A percentile compares a stretch with the other conserved stretches of the same genome.
phyloP scores from a whole-genome alignment of 2,888 invertebrate genomes.

The Drosophila monieri region DNA sequence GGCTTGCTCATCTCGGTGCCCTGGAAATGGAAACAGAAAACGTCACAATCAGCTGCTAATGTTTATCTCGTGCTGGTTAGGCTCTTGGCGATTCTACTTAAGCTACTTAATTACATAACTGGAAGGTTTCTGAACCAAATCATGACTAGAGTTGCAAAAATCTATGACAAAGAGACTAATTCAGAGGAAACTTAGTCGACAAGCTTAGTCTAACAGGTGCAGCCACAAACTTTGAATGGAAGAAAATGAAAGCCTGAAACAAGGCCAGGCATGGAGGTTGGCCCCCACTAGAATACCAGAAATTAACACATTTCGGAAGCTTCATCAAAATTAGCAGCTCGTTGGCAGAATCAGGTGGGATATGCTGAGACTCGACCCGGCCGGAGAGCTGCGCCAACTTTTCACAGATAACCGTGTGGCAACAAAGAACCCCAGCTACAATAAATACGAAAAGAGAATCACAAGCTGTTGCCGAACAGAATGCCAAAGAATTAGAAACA shows the following conservation, averaged over 20 bases:
- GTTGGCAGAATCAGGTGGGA: slow-evolving; percentile 51
- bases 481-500: slow-evolving; percentile 48
- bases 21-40: slow-evolving; percentile 84
- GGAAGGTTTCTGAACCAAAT: not conserved
- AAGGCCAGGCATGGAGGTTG: not conserved
- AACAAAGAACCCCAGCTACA: slow-evolving; percentile 35
- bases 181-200: not conserved
- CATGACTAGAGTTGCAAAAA: no score
- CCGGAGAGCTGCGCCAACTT: slow-evolving; percentile 26
- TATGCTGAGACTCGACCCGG: slow-evolving; percentile 2
- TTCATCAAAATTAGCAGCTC: slow-evolving; percentile 62
- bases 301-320: slow-evolving; percentile 56
- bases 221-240: not conserved
- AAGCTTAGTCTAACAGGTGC: not conserved
- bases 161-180: no score
- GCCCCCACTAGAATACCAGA: slow-evolving; percentile 1
- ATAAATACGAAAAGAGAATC: slow-evolving; percentile 25
- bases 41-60: slow-evolving; percentile 19
- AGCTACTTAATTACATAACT: not conserved
- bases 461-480: slow-evolving; percentile 30
- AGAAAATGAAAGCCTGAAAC: not conserved
- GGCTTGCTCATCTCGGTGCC: slow-evolving; percentile 98
- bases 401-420: slow-evolving; percentile 20
- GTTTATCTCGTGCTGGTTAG: slow-evolving; percentile 9
- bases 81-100: slow-evolving; percentile 2